Evolutionary conservation across 2,888 invertebrate species (phyloP), one percentile per base, ranked within the genome.

Genomic region (Caenorhabditis imperialis): DNA sequence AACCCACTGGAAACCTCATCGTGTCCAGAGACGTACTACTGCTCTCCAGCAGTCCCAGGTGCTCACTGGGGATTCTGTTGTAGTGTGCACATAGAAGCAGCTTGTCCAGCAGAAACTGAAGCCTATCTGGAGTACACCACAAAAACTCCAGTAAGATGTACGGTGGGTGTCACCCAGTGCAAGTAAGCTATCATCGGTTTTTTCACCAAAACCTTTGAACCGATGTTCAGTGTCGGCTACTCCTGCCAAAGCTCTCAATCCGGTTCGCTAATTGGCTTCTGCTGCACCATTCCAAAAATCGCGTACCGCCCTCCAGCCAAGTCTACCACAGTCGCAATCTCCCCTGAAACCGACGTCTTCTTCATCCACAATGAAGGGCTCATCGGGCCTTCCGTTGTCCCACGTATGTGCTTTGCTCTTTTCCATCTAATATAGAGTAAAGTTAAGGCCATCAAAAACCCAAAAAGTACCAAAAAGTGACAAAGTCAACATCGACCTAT

Each of bases 1-100:
- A 78, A 80, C 23, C 80, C 78, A 20, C n/a, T 77, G 20, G 69
- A 73, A 48, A 55, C 63, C 3, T 69, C 72, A 1, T 63, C 77
- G 6, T 80, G 80, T 23, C 80, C 80, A 6, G 27, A 70, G 14
- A 62, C 74, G 1, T 78, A 73, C 25, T 69, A 75, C 44, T 80
- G 80, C 44, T 71, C 74, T 20, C 72, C 80, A 20, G 75, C 78
- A 23, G 78, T 80, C 16, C 76, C 80, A 0, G 80, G 80, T n/a
- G 78, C 80, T 10, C 60, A 67, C 47, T 80, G 71, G 71, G 80
- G 78, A 33, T 78, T 78, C 55, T 80, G 80, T 55, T 80, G 80
- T 23, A 74, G 71, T 37, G 62, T 75, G 10, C 74, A 75, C 10
- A 72, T 74, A n/a, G 74, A 74, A 51, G 80, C 80, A 8, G 33